Percentiles rank a stretch among this genome's conserved stretches.
Conservation (phyloP, 2,113 vertebrate genomes). For the Paedocypris sp. region DNA sequence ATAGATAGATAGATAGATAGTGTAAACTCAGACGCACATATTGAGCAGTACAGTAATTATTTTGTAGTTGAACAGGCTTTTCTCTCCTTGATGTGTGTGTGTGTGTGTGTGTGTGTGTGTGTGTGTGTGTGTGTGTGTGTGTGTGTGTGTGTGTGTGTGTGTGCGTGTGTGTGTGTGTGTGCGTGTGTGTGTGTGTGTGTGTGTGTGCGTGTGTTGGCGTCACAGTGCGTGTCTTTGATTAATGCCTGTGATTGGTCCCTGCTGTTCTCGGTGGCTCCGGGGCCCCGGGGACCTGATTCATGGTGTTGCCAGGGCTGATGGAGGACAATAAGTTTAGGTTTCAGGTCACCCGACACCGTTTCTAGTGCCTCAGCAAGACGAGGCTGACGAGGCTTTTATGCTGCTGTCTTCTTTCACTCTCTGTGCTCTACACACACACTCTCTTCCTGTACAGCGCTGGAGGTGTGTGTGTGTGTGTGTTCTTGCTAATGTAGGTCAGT, state of each 20-base stretch:
- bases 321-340: conserved; percentile 53
- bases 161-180: too few species aligned
- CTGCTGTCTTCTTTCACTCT: background rate
- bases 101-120: conserved; percentile 4
- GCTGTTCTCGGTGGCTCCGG: conserved; percentile 8
- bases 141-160: too few species aligned
- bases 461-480: conserved; percentile 6
- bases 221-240: conserved; percentile 14
- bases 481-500: conserved; percentile 25
- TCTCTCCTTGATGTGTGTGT: background rate
- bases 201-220: too few species aligned
- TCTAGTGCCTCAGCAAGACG: conserved; percentile 55
- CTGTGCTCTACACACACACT: background rate
- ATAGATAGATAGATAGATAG: too few species aligned
- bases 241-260: conserved; percentile 19
- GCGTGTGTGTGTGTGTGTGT: too few species aligned
- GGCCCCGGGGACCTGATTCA: conserved; percentile 27
- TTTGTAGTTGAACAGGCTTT: too few species aligned
- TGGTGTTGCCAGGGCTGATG: conserved; percentile 43
- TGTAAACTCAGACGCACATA: too few species aligned
- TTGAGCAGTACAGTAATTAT: too few species aligned
- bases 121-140: background rate
- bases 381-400: conserved; percentile 50
- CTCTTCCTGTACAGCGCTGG: conserved; percentile 6
- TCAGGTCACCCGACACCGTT: conserved; percentile 52